Evolutionary conservation across 1,140 invertebrate species (phyloP).

Genomic region (Heliconius hermathena): DNA sequence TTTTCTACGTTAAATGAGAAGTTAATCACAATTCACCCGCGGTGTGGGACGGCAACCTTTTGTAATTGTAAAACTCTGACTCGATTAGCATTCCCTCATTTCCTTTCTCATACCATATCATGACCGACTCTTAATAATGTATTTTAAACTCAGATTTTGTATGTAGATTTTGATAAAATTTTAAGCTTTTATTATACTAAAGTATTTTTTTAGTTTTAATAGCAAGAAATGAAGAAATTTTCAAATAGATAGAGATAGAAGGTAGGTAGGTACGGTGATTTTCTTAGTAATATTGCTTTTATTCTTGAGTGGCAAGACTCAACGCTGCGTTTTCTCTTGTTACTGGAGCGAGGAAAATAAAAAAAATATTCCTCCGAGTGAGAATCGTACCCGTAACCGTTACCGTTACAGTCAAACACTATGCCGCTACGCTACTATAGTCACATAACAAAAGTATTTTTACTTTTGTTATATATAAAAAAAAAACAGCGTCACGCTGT

Average conservation of each 20-base stretch:
- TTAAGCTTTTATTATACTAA: background rate
- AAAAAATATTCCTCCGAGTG: no score
- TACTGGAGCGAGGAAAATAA: no score
- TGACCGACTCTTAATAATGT: background rate
- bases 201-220: background rate
- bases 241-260: no score
- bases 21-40: background rate
- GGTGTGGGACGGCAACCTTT: background rate
- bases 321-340: no score
- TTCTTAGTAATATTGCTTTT: no score
- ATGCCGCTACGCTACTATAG: background rate
- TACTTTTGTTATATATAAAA: no score
- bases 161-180: slow-evolving; percentile 10
- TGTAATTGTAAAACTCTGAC: slow-evolving; percentile 16
- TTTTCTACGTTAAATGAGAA: background rate
- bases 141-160: background rate
- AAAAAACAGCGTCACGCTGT: no score
- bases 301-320: no score
- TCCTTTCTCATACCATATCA: slow-evolving; percentile 9
- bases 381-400: no score
- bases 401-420: no score
- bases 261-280: no score
- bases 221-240: background rate
- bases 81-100: slow-evolving; percentile 15
- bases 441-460: background rate